Percentiles rank a stretch among this genome's conserved stretches.
These are phyloP conservation scores for Alviniconcha marisindica DNA, from an alignment of 1,140 invertebrate species.

Conservation along the genomic window DNA sequence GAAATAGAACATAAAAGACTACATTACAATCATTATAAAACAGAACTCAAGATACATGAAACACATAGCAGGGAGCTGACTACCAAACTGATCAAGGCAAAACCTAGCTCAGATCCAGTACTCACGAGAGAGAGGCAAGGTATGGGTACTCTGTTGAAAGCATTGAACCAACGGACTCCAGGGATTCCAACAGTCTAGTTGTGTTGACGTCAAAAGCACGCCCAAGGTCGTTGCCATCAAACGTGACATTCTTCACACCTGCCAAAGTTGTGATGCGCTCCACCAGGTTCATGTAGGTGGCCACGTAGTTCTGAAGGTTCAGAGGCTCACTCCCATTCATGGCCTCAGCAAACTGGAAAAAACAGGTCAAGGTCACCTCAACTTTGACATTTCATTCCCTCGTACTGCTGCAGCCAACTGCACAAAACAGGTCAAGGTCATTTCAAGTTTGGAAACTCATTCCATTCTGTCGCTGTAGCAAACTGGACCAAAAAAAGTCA, in stretches of 20 bases:
- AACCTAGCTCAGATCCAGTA: too few relatives aligned
- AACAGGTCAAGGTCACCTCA: neutral
- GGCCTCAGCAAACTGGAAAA: constrained; percentile 10
- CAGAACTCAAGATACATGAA: too few relatives aligned
- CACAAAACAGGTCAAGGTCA: too few relatives aligned
- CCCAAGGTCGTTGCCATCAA: constrained; percentile 27
- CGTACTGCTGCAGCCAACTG: too few relatives aligned
- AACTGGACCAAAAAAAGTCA: too few relatives aligned
- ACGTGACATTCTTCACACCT: constrained; percentile 30
- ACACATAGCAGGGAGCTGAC: too few relatives aligned
- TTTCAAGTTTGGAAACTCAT: too few relatives aligned
- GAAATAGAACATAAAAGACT: too few relatives aligned
- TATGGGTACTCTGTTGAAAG: neutral
- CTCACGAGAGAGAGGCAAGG: constrained; percentile 3
- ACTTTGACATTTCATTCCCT: too few relatives aligned
- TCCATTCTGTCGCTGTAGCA: too few relatives aligned
- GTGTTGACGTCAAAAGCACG: neutral
- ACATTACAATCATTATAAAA: too few relatives aligned
- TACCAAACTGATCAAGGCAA: too few relatives aligned
- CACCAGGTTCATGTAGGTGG: neutral
- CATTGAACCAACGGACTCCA: neutral
- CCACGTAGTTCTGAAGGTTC: constrained; percentile 26
- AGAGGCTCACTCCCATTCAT: constrained; percentile 16
- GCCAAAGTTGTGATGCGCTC: constrained; percentile 22
- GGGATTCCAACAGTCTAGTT: neutral